Base-by-base conservation (phyloP, 2,797 vertebrate species). In the Dermochelys coriacea region DNA sequence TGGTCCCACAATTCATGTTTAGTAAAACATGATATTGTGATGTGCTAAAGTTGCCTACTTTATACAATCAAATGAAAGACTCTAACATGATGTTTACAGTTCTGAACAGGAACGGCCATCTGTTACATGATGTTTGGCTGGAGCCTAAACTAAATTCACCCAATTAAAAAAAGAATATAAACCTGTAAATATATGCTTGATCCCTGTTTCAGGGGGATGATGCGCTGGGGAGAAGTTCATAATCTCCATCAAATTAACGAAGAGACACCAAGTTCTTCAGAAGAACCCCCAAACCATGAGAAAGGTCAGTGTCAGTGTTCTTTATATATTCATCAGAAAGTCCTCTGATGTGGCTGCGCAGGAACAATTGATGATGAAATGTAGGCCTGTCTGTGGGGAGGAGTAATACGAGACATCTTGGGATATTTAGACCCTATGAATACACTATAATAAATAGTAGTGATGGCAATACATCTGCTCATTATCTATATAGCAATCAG, bases 161-260 rank as follows among this genome's bases (percentile, higher is more conserved):
- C 61, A 31, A 34, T n/a, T 71, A 12, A 37, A 5, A 4, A 41
- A 86, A 41, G 10, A 79, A n/a, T 51, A 50, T 64, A 12, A 4
- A 23, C 0, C 45, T 74, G 1, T 57, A 37, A 57, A 9, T 41
- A 0, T 1, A 0, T 49, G 37, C 84, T 85, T 87, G 92, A 9
- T 93, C 59, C 85, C 68, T 94, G 21, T 96, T 98, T 51, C 96
- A 99, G 99, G 89, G 98, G 99, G 34, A 99, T 99, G 99, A 99
- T 98, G 2, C 98, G 99, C 41, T 99, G 99, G 99, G 99, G 99
- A 80, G 99, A 99, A 86, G 99, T 98, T 82, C 98, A 98, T 80
- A 98, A 99, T 94, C 99, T 99, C 23, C 97, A 99, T 96, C 98
- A 98, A 77, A 99, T 99, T n/a, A 99, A 98, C 11, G 99, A 98